phyloP scores from a whole-genome alignment of 1,140 invertebrate genomes.

The Heliconius melpomene region DNA sequence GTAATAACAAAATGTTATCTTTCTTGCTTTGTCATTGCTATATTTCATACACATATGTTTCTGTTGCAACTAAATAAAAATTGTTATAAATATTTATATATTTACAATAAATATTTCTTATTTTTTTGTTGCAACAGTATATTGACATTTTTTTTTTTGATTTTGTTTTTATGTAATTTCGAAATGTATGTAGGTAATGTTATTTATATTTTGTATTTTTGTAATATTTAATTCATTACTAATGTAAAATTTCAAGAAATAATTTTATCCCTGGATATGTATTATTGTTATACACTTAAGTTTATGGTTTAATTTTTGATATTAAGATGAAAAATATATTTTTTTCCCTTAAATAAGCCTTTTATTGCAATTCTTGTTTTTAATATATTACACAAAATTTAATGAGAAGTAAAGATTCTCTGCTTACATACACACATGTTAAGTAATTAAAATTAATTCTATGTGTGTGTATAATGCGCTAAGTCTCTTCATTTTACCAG shows the following conservation, averaged over 20 bases:
- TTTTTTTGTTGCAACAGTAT: background rate
- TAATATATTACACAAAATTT: background rate
- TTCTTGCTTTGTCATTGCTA: too few species aligned
- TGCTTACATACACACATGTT: too few species aligned
- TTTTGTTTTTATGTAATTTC: too few species aligned
- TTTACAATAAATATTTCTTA: background rate
- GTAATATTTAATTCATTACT: background rate
- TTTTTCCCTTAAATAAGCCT: slow-evolving; percentile 48
- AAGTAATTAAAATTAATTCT: too few species aligned
- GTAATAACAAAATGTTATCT: background rate
- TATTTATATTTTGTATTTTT: too few species aligned
- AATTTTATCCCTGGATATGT: background rate
- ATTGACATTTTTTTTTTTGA: too few species aligned
- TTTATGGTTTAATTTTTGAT: slow-evolving; percentile 43
- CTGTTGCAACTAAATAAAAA: too few species aligned
- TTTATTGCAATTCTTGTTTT: slow-evolving; percentile 15
- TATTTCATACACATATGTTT: too few species aligned
- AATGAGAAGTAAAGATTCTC: too few species aligned
- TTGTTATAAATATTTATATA: background rate
- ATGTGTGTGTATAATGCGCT: too few species aligned
- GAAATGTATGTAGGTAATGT: too few species aligned
- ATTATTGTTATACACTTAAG: background rate
- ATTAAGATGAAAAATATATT: slow-evolving; percentile 68
- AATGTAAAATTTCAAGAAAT: background rate
- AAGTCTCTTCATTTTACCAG: too few species aligned